Evolutionary conservation across 2,888 invertebrate species (phyloP).

Genomic region (Diarsia brunnea): DNA sequence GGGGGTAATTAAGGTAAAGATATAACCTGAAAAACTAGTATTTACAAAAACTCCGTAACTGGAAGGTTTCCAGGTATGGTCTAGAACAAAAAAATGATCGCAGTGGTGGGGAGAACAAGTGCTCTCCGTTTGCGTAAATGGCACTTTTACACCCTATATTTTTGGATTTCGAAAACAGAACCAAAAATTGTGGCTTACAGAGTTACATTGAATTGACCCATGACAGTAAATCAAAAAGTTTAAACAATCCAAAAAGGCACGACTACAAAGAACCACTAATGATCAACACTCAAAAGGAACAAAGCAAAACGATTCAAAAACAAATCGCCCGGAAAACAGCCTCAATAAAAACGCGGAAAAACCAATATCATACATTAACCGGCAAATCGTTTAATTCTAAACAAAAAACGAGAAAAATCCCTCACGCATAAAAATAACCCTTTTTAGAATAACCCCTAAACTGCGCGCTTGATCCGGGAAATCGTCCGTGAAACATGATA

Average conservation of each 20-base stretch:
- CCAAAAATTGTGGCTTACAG: background rate
- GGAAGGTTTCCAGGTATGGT: no score
- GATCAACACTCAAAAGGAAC: background rate
- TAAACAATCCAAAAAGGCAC: background rate
- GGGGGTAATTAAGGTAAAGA: no score
- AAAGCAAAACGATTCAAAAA: background rate
- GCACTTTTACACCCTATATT: no score
- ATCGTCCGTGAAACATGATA: constrained; percentile 67
- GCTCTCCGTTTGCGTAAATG: no score
- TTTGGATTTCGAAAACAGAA: background rate
- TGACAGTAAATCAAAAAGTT: background rate
- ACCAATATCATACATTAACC: constrained; percentile 37
- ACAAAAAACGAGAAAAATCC: constrained; percentile 26
- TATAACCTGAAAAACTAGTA: no score
- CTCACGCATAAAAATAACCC: constrained; percentile 43
- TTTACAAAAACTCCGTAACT: no score
- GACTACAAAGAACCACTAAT: constrained; percentile 2
- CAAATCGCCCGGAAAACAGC: constrained; percentile 31
- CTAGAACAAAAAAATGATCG: no score
- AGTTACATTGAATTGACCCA: background rate
- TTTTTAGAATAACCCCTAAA: constrained; percentile 51
- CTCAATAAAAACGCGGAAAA: constrained; percentile 40
- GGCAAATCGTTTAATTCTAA: constrained; percentile 49
- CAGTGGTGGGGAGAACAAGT: no score
- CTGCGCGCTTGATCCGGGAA: constrained; percentile 49